Base-by-base conservation (phyloP, 2,888 invertebrate genomes). In the Odontocerum albicorne region DNA sequence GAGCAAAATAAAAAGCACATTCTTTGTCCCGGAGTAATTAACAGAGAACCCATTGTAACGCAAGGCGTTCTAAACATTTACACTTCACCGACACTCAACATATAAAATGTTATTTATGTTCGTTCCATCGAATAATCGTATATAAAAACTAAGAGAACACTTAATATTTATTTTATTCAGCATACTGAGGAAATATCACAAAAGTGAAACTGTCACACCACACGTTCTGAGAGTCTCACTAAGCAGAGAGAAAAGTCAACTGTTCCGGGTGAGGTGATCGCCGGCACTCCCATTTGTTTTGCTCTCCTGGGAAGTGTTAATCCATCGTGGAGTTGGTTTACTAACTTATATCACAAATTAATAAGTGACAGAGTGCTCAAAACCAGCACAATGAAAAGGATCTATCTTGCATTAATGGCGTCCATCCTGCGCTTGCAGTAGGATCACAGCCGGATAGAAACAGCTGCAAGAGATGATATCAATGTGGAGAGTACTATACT, bases 391-490 rank as follows among this genome's bases (percentile, higher is more conserved):
- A 67, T 66, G 64, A 65, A 67, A 70, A 68, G 57, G 70, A 73
- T 70, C 70, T 76, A 75, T 72, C 70, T 76, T 69, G 72, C 73
- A 67, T 72, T 75, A 76, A 77, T 76, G 75, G 77, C 76, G 77
- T 76, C 77, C 77, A 77, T 77, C 73, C 75, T 76, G 73, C 74
- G 72, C 72, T 76, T 71, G 71, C 73, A 76, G 73, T 73, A 73
- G 75, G 72, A 74, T 72, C 73, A 75, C 74, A 74, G 71, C 72
- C 75, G 73, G 74, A 53, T 35, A 67, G 72, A 75, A 75, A 77
- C 75, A 77, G 77, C 76, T 77, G 76, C 76, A 77, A 76, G 74
- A 77, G 75, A 77, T 77, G 76, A 75, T 72, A 72, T 72, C 74
- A 72, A 74, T 74, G 75, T 75, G 73, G 70, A 73, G 73, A 73